Base-by-base conservation (phyloP, 2,797 vertebrate genomes). In the Oryzias sinensis region DNA sequence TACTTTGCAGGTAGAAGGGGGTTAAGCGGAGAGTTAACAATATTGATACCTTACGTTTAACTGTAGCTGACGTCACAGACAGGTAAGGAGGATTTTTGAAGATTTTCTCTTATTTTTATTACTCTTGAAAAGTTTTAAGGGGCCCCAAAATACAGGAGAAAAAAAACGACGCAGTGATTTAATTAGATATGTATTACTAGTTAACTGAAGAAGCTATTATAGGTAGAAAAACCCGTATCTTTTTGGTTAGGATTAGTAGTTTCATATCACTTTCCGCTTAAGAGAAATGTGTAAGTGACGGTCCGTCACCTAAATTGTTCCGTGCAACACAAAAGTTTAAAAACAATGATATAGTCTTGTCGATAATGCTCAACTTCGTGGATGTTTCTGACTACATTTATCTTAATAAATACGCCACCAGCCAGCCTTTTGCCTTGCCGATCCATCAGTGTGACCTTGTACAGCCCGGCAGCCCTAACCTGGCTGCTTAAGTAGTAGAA, bases 251-350 rank as follows among this genome's bases (percentile, higher is more conserved):
- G 42, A 51, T 27, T 16, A 20, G 16, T 20, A 15, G 9, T 40
- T 25, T 33, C 4, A 44, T 14, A 17, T 7, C 24, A 40, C 7
- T 0, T 13, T 51, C 9, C n/a, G 41, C 33, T 24, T 17, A 20
- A 25, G 20, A 18, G 27, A 0, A 46, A 5, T 14, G 14, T 11
- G 16, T 5, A 5, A 6, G 43, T 37, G 4, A 47, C 1, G 76
- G 82, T 91, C 77, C 89, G 88, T 85, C 81, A 1, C 40, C 6
- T 80, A 62, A 71, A 70, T 49, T 54, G 14, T 61, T 85, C 89
- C 90, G 90, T 63, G 59, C 57, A 27, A 63, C 11, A 60, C 33
- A 43, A 44, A 15, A 7, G 5, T 44, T 14, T 14, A 14, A 24
- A 24, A 15, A 48, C 24, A 24, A 45, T 11, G 6, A 22, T 37